Base-by-base conservation (phyloP, 2,888 invertebrate genomes). In the Machimus rusticus region DNA sequence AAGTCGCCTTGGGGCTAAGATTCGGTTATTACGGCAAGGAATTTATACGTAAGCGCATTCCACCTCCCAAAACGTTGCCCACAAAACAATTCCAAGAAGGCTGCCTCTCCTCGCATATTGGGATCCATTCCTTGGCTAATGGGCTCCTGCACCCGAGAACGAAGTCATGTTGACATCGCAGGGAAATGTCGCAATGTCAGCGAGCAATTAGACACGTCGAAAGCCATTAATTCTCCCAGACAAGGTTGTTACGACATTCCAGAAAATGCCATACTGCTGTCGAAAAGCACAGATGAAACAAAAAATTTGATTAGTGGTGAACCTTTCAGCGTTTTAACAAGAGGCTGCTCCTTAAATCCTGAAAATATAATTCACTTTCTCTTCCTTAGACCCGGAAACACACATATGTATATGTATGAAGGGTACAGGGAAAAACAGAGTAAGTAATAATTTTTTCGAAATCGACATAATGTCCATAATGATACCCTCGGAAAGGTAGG, bases 1-100 rank as follows among this genome's bases (percentile, higher is more conserved):
- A 28, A 82, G 82, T 82, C 57, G 34, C 57, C 37, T 66, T 9
- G 9, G 19, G 82, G 82, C 82, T 82, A 82, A 57, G 66, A 82
- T 82, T 37, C 66, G 37, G 82, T 82, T 82, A 82, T 82, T 82
- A 82, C 55, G 82, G 34, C 19, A 82, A n/a, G 82, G 57, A 82
- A 82, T 82, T 82, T 82, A 82, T 57, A 57, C 39, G 57, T 82
- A 57, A 82, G 82, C 82, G 82, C 66, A 82, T 57, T 57, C 55
- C 39, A 37, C 19, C n/a, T 57, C 82, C 19, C 46, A 82, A 51
- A 57, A 37, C n/a, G 16, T 55, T 37, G 16, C 5, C 57, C 57
- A 34, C 28, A 23, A 51, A 51, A 79, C 51, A 79, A 79, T 78
- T 78, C 43, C 8, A 43, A 28, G 78, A 46, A 78, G 23, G 46